Conservation (phyloP, 2,797 vertebrate species). For the Trachops cirrhosus region DNA sequence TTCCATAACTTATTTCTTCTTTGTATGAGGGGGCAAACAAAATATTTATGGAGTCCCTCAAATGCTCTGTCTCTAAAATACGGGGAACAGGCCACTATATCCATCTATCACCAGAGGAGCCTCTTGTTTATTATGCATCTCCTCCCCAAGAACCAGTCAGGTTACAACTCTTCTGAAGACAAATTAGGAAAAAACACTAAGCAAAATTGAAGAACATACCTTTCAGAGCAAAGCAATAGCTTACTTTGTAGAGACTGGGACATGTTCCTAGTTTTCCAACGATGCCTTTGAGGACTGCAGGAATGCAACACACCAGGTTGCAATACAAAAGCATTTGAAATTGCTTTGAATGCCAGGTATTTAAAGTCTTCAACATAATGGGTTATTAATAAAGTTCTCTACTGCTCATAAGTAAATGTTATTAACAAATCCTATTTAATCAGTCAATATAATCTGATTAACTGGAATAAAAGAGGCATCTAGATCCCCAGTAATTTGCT, state of each 20-base stretch:
- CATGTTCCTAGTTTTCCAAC: neutral
- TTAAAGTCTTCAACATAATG: slow-evolving; percentile 63
- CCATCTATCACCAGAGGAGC: neutral
- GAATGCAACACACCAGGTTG: slow-evolving; percentile 2
- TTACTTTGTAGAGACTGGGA: neutral
- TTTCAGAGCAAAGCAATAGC: neutral
- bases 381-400: slow-evolving; percentile 69
- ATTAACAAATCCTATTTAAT: slow-evolving; percentile 68
- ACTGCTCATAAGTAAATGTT: slow-evolving; percentile 56
- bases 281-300: neutral
- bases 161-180: neutral
- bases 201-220: neutral
- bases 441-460: slow-evolving; percentile 71
- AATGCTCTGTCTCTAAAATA: neutral
- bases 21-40: neutral
- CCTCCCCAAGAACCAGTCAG: neutral
- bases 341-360: slow-evolving; percentile 48
- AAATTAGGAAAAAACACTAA: neutral
- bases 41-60: neutral
- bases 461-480: slow-evolving; percentile 71
- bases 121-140: neutral
- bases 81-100: neutral
- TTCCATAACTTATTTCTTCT: neutral
- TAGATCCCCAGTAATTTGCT: slow-evolving; percentile 69
- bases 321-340: slow-evolving; percentile 29